Percentiles rank a stretch among this genome's conserved stretches.
phyloP scores from a whole-genome alignment of 1,140 invertebrate genomes.

The Drosophila punjabiensis region DNA sequence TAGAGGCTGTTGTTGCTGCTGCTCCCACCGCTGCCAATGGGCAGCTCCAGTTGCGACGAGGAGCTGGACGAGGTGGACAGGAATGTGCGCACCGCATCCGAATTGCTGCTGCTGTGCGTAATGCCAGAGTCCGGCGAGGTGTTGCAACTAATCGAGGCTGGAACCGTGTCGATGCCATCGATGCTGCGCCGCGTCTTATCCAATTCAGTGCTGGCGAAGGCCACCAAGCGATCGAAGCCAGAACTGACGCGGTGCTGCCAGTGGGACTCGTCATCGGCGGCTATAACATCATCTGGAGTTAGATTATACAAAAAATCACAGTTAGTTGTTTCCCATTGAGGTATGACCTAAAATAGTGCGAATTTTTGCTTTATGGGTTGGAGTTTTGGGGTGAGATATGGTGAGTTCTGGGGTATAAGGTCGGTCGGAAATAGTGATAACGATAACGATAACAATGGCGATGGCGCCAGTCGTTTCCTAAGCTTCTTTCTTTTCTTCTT shows the following conservation, averaged over 20 bases:
- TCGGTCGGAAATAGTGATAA: conserved; percentile 7
- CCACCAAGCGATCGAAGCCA: conserved; percentile 93
- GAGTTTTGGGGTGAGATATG: conserved; percentile 13
- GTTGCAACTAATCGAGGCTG: conserved; percentile 87
- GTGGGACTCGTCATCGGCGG: conserved; percentile 87
- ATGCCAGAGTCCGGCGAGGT: conserved; percentile 91
- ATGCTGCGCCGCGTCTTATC: conserved; percentile 91
- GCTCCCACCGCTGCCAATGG: conserved; percentile 67
- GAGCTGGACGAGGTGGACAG: conserved; percentile 86
- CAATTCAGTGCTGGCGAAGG: conserved; percentile 93
- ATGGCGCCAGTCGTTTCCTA: conserved; percentile 23
- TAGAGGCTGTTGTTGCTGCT: conserved; percentile 56
- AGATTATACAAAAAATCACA: not conserved
- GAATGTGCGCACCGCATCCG: conserved; percentile 86
- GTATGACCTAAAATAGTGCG: conserved; percentile 3
- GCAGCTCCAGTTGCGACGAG: conserved; percentile 78
- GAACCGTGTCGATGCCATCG: conserved; percentile 87
- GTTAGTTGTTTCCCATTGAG: conserved; percentile 3
- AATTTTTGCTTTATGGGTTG: conserved; percentile 12
- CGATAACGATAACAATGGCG: conserved; percentile 11
- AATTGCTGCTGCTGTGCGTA: conserved; percentile 87
- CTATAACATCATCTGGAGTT: conserved; percentile 82
- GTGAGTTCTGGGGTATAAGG: conserved; percentile 21
- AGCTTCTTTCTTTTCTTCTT: conserved; percentile 7
- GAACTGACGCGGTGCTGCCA: conserved; percentile 94